These are phyloP conservation scores for Etia nguti DNA, from an alignment of 2,113 vertebrate species.

Conservation along the genomic window DNA sequence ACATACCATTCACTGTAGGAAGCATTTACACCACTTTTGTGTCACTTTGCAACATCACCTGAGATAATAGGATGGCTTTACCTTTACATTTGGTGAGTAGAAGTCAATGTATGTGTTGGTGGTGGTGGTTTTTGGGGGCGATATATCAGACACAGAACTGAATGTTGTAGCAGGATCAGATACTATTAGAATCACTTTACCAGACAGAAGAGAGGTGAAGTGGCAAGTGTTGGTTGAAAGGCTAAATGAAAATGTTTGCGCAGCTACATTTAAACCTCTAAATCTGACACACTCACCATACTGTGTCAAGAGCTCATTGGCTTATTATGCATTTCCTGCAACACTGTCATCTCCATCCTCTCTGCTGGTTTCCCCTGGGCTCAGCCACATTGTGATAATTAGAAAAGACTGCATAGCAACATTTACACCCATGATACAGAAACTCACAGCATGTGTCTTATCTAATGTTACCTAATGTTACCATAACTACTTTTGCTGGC, in stretches of 20 bases:
- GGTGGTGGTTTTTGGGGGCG: too few relatives aligned
- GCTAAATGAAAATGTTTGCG: neutral
- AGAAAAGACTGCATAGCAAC: neutral
- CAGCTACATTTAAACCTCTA: neutral
- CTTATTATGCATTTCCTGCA: neutral
- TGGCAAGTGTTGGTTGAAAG: neutral
- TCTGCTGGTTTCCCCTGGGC: neutral
- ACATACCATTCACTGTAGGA: neutral
- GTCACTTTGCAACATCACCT: neutral
- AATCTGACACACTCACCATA: neutral
- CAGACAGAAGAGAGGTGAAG: neutral
- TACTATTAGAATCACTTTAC: fast-evolving
- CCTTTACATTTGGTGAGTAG: neutral
- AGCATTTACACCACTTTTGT: neutral
- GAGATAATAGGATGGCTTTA: neutral
- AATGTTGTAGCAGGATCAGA: too few relatives aligned
- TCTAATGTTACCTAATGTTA: neutral
- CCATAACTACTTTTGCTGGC: neutral
- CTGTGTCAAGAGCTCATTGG: neutral
- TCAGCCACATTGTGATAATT: neutral
- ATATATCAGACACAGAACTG: too few relatives aligned
- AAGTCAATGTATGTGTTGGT: neutral
- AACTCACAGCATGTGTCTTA: neutral
- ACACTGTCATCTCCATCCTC: neutral
- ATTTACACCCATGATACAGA: neutral